These are phyloP conservation scores for Crotophaga sulcirostris DNA, from an alignment of 2,113 vertebrate genomes.

Conservation along the genomic window DNA sequence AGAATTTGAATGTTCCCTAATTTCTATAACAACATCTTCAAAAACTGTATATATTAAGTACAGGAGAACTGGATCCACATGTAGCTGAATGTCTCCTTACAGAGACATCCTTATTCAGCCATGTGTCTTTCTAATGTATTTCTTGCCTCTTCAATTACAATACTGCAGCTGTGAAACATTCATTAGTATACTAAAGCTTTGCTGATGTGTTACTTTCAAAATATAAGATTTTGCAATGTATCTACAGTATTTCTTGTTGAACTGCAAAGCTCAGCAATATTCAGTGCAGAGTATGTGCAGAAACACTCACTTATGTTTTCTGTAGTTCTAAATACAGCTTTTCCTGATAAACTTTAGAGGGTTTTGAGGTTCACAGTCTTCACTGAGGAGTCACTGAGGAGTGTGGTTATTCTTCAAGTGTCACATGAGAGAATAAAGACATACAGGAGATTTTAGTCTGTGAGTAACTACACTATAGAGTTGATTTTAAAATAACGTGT, in stretches of 20 bases:
- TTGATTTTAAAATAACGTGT: background rate
- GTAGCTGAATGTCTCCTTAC: background rate
- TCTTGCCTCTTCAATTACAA: conserved; percentile 24
- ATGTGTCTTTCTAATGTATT: background rate
- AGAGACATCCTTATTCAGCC: background rate
- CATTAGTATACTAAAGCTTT: conserved; percentile 13
- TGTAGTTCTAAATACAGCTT: background rate
- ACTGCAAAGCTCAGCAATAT: background rate
- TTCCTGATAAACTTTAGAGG: background rate
- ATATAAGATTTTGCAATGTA: background rate
- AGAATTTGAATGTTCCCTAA: background rate
- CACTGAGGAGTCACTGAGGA: background rate
- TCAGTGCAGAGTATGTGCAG: background rate
- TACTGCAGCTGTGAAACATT: conserved; percentile 22
- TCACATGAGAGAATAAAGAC: background rate
- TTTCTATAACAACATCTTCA: background rate
- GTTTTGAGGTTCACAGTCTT: background rate
- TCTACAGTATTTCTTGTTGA: background rate
- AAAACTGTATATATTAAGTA: background rate
- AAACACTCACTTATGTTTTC: background rate
- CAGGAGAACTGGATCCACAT: background rate
- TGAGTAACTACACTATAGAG: background rate
- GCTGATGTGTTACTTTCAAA: conserved; percentile 1
- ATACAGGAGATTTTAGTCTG: background rate
- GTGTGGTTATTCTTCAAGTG: background rate